phyloP scores from a whole-genome alignment of 2,797 vertebrate genomes.

The Furcifer pardalis region DNA sequence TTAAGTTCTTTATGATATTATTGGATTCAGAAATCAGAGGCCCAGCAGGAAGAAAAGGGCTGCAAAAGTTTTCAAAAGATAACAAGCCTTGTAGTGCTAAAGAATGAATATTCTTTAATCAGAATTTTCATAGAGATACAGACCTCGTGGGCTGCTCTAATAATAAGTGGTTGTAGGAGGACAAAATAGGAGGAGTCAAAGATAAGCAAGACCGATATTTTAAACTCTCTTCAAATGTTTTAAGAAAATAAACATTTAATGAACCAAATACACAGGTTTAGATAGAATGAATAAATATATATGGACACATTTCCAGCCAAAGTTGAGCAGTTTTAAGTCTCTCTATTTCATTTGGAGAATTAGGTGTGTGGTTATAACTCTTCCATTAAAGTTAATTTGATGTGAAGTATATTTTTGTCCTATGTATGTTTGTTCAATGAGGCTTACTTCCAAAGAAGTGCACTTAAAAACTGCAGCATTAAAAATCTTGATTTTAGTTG shows the following conservation, averaged over 20 bases:
- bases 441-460: not conserved
- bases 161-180: conserved; percentile 1
- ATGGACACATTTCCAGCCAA: not conserved
- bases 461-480: not conserved
- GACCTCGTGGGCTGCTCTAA: conserved; percentile 2
- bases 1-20: not conserved
- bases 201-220: conserved; percentile 16
- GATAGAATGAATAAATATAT: conserved; percentile 24
- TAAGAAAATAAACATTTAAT: conserved; percentile 32
- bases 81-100: conserved; percentile 33
- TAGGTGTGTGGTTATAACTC: not conserved
- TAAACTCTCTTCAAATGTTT: conserved; percentile 4
- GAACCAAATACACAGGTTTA: conserved; percentile 10
- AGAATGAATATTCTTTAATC: not conserved
- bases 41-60: conserved; percentile 15
- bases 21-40: not conserved
- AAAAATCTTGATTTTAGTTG: not conserved
- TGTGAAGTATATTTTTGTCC: not conserved
- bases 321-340: not conserved
- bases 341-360: not conserved
- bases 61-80: conserved; percentile 29
- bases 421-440: not conserved
- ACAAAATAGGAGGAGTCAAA: conserved; percentile 20
- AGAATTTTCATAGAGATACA: conserved; percentile 12
- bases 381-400: not conserved